Base-by-base conservation (phyloP, 2,113 vertebrate genomes). In the Amblyornis subalaris region DNA sequence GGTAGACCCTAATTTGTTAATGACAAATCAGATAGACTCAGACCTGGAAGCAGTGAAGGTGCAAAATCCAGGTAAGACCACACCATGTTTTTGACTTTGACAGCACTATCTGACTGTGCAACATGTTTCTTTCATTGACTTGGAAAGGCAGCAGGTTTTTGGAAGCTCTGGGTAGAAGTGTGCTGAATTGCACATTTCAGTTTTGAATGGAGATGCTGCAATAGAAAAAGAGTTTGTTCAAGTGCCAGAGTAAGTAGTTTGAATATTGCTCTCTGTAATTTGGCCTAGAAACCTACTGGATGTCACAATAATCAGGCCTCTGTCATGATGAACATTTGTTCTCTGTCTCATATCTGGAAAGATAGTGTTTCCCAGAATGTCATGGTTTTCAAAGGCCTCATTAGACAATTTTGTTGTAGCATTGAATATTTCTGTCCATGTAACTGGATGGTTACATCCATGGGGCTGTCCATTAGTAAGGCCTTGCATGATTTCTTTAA, bases 181-280 rank as follows among this genome's bases (percentile, higher is more conserved):
- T 69, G 42, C 21, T 33, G 54, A 76, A 85, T 44, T 78, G 33
- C 3, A 28, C 2, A 2, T 86, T 93, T 85, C 35, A 40, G 10
- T 83, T 35, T 58, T 44, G 48, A 89, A 40, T 0, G 1, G 45
- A 61, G 21, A 21, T 40, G 14, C 8, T 0, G 2, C n/a, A 62
- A 38, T 7, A 74, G 44, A 29, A 60, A 29, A 5, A 54, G 18
- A 29, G 28, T 57, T 82, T 66, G 7, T 25, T 66, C 18, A 66
- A 74, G 25, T 48, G 17, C 19, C 25, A n/a, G 16, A 48, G 12
- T 61, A 61, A 66, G 16, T n/a, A 53, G 10, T 40, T 25, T 40
- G 47, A 75, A 54, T 82, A 48, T n/a, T 58, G 20, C 6, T 67
- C 1, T 57, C 31, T n/a, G 7, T 33, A 31, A 31, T 66, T 78